phyloP scores from a whole-genome alignment of 2,797 vertebrate species.

The Apogon hyalosoma region DNA sequence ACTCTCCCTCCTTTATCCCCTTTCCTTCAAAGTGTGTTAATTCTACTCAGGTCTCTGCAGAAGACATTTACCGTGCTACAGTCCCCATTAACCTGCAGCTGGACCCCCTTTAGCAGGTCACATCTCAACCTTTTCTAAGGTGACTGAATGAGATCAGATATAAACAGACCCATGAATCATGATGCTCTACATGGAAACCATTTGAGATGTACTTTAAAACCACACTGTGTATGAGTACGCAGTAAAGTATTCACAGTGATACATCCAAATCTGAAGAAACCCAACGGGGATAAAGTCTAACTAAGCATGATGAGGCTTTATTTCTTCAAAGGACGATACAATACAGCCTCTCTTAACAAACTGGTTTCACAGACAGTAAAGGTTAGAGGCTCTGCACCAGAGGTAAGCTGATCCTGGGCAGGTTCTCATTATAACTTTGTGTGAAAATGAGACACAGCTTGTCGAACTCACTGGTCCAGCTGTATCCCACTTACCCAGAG shows the following conservation, averaged over 20 bases:
- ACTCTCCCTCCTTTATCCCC: slow-evolving; percentile 22
- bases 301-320: background rate
- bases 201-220: background rate
- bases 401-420: slow-evolving; percentile 72
- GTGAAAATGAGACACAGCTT: slow-evolving; percentile 86
- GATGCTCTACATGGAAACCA: background rate
- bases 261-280: slow-evolving; percentile 8
- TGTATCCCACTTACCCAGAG: slow-evolving; percentile 54
- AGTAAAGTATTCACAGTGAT: background rate
- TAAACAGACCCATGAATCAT: slow-evolving; percentile 19
- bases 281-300: background rate
- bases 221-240: background rate
- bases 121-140: slow-evolving; percentile 33
- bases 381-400: slow-evolving; percentile 39
- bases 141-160: slow-evolving; percentile 31
- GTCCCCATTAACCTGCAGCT: slow-evolving; percentile 66
- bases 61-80: slow-evolving; percentile 53
- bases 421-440: slow-evolving; percentile 83
- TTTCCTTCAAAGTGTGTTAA: slow-evolving; percentile 45
- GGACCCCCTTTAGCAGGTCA: slow-evolving; percentile 46
- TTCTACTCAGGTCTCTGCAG: slow-evolving; percentile 54
- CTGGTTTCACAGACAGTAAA: slow-evolving; percentile 55
- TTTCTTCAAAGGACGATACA: slow-evolving; percentile 28
- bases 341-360: slow-evolving; percentile 35
- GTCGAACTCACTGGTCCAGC: slow-evolving; percentile 58